A percentile compares a stretch with the other conserved stretches of the same genome.
Evolutionary conservation across 2,113 vertebrate species (phyloP).

Genomic region (Dicaeum eximium): DNA sequence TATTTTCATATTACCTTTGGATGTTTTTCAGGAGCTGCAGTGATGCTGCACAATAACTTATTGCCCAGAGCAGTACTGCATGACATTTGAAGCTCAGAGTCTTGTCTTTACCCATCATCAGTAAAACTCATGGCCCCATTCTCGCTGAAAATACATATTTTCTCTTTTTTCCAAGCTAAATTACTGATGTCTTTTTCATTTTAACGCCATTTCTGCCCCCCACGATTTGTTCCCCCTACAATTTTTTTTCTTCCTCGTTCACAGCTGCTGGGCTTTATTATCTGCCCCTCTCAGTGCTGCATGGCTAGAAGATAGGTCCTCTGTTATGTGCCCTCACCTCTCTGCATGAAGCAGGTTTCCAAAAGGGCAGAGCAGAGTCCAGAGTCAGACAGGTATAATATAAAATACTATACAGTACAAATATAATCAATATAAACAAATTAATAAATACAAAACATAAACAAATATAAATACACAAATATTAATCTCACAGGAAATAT

Average conservation of each 20-base stretch:
- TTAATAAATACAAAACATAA: too few species aligned
- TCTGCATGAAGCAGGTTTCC: not conserved
- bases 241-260: not conserved
- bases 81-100: conserved; percentile 5
- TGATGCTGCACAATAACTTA: not conserved
- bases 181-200: not conserved
- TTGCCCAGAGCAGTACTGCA: not conserved
- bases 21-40: not conserved
- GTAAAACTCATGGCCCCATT: not conserved
- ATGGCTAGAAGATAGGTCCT: not conserved
- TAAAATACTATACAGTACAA: too few species aligned
- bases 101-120: not conserved
- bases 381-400: not conserved
- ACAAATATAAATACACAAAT: not conserved
- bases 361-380: not conserved
- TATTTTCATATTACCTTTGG: not conserved
- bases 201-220: not conserved
- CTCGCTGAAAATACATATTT: not conserved
- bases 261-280: not conserved
- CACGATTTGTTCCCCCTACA: not conserved
- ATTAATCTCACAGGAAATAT: not conserved
- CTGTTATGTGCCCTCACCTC: not conserved
- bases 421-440: too few species aligned
- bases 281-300: not conserved
- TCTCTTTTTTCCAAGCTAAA: not conserved